phyloP scores from a whole-genome alignment of 1,140 invertebrate genomes.

The Rhynchophorus ferrugineus region DNA sequence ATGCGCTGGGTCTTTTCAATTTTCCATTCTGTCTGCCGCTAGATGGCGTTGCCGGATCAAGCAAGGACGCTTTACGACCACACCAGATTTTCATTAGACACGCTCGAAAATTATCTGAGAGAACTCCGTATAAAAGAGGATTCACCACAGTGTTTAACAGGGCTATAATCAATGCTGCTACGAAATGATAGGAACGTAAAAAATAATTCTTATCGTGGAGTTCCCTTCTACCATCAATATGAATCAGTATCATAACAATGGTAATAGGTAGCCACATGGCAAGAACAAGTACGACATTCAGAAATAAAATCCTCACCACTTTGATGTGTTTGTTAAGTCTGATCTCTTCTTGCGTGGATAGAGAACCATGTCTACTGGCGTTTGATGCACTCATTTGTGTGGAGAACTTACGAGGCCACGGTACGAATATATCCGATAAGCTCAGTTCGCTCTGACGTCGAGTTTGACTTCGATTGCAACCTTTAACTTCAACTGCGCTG shows the following conservation, averaged over 20 bases:
- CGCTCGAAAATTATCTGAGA: conserved; percentile 67
- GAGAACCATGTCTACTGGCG: conserved; percentile 40
- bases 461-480: conserved; percentile 22
- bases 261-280: conserved; percentile 56
- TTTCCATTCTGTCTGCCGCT: conserved; percentile 17
- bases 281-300: conserved; percentile 51
- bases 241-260: conserved; percentile 49
- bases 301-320: conserved; percentile 47
- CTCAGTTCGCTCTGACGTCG: conserved; percentile 46
- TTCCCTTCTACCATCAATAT: conserved; percentile 47
- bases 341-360: conserved; percentile 47
- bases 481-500: conserved; percentile 27
- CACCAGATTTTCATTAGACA: conserved; percentile 44
- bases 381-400: conserved; percentile 23
- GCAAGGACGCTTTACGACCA: conserved; percentile 1
- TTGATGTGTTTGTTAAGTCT: conserved; percentile 50
- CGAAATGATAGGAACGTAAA: conserved; percentile 47
- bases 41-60: conserved; percentile 17
- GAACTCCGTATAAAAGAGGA: conserved; percentile 70
- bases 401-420: conserved; percentile 45
- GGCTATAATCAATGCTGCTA: conserved; percentile 52
- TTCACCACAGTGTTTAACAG: conserved; percentile 69
- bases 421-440: conserved; percentile 44
- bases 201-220: conserved; percentile 47
- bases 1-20: conserved; percentile 26